Percentiles rank a stretch among this genome's conserved stretches.
These are phyloP conservation scores for Agriopis aurantiaria DNA, from an alignment of 2,888 invertebrate genomes.

Conservation along the genomic window DNA sequence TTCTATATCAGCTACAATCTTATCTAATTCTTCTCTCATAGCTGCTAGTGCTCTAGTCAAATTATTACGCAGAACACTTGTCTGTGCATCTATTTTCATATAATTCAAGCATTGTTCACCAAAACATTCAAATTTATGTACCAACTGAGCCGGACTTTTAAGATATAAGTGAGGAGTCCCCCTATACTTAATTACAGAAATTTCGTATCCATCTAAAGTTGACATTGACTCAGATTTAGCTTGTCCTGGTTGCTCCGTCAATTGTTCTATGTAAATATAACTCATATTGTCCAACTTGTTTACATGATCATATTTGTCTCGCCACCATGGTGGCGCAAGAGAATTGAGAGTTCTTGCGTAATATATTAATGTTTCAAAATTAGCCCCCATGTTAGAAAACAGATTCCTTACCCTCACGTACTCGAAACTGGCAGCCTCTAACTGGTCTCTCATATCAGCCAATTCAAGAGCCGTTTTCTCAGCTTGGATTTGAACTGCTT, in stretches of 20 bases:
- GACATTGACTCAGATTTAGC: constrained; percentile 9
- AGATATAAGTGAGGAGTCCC: constrained; percentile 47
- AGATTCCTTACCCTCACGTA: constrained; percentile 52
- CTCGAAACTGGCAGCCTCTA: constrained; percentile 48
- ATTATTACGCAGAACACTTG: constrained; percentile 37
- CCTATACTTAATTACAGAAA: constrained; percentile 24
- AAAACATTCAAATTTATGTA: constrained; percentile 45
- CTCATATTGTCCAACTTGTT: neutral
- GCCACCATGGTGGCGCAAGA: constrained; percentile 48
- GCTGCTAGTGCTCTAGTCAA: constrained; percentile 42
- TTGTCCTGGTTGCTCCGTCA: neutral
- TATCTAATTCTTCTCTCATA: constrained; percentile 40
- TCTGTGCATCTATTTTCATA: constrained; percentile 49
- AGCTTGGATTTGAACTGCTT: constrained; percentile 44
- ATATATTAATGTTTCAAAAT: constrained; percentile 48
- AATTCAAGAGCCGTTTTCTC: constrained; percentile 40
- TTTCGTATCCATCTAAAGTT: constrained; percentile 38
- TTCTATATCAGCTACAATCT: constrained; percentile 44
- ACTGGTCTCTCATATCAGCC: constrained; percentile 40
- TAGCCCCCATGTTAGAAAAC: constrained; percentile 42
- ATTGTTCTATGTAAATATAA: constrained; percentile 7
- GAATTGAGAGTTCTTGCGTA: constrained; percentile 54
- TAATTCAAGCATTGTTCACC: constrained; percentile 55
- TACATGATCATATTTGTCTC: constrained; percentile 33
- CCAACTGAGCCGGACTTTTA: constrained; percentile 48